phyloP scores from a whole-genome alignment of 2,113 vertebrate genomes.

The Hipposideros armiger region DNA sequence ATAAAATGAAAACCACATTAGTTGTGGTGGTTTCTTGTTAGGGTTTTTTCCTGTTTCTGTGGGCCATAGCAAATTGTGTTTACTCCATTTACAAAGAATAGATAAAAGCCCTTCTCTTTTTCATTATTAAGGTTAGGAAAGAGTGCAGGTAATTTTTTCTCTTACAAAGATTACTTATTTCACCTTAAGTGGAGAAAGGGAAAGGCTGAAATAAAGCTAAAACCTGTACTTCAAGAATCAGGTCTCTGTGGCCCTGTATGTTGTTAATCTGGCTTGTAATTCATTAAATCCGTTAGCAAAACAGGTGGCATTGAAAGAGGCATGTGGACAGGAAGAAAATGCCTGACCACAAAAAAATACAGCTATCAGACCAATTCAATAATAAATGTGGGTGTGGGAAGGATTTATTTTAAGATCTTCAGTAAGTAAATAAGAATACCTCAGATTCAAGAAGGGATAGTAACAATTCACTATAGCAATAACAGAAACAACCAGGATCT shows the following conservation, averaged over 20 bases:
- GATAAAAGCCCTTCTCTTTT: constrained; percentile 55
- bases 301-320: background rate
- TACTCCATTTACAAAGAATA: constrained; percentile 51
- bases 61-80: constrained; percentile 60
- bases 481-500: constrained; percentile 20
- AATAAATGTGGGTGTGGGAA: constrained; percentile 24
- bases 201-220: constrained; percentile 13
- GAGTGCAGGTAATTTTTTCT: constrained; percentile 50
- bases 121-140: constrained; percentile 54
- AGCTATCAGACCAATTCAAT: background rate
- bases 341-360: background rate
- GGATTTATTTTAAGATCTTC: background rate
- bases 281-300: constrained; percentile 61
- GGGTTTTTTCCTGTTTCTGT: constrained; percentile 57
- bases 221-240: constrained; percentile 20
- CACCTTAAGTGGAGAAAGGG: background rate
- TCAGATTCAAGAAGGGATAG: background rate
- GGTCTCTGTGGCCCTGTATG: background rate
- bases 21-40: constrained; percentile 34
- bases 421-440: constrained; percentile 40
- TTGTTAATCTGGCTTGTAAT: background rate
- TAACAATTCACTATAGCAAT: background rate
- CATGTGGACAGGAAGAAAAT: constrained; percentile 33
- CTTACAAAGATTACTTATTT: constrained; percentile 55
- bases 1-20: constrained; percentile 68